These are phyloP conservation scores for Liopterus haemorrhoidalis DNA, from an alignment of 2,888 invertebrate species.

Conservation along the genomic window DNA sequence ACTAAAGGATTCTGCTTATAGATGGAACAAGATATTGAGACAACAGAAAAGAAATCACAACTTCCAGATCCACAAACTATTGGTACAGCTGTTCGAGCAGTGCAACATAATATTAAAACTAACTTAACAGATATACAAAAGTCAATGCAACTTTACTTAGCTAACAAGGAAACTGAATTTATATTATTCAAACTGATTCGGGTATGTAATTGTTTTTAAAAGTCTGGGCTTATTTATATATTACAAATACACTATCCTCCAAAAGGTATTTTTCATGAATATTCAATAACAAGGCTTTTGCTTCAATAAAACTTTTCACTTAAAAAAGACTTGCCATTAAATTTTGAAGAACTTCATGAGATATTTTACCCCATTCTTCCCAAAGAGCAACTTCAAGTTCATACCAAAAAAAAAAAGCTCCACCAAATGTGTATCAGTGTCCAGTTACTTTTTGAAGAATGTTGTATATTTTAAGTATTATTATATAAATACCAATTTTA, in stretches of 20 bases:
- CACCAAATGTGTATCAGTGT: too few relatives aligned
- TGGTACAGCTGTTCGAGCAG: constrained; percentile 66
- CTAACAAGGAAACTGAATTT: constrained; percentile 94
- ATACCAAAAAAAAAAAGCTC: too few relatives aligned
- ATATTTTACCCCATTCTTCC: too few relatives aligned
- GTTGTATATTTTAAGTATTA: neutral
- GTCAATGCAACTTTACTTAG: constrained; percentile 91
- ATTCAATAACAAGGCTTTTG: too few relatives aligned
- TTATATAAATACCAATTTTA: constrained; percentile 16
- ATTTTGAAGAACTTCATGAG: too few relatives aligned
- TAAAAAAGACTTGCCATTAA: too few relatives aligned
- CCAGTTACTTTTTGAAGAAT: too few relatives aligned
- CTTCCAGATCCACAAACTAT: constrained; percentile 69
- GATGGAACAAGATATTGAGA: constrained; percentile 20
- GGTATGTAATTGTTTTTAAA: constrained; percentile 48
- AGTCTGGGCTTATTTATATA: too few relatives aligned
- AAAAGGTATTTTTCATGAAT: too few relatives aligned
- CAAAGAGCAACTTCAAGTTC: too few relatives aligned
- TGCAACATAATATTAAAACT: constrained; percentile 71
- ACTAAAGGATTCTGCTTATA: neutral
- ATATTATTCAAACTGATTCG: constrained; percentile 92
- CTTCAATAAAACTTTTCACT: too few relatives aligned
- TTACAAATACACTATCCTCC: too few relatives aligned
- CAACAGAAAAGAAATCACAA: constrained; percentile 40
- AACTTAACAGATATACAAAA: constrained; percentile 75